phyloP scores from a whole-genome alignment of 2,113 vertebrate genomes.

The Uria aalge region DNA sequence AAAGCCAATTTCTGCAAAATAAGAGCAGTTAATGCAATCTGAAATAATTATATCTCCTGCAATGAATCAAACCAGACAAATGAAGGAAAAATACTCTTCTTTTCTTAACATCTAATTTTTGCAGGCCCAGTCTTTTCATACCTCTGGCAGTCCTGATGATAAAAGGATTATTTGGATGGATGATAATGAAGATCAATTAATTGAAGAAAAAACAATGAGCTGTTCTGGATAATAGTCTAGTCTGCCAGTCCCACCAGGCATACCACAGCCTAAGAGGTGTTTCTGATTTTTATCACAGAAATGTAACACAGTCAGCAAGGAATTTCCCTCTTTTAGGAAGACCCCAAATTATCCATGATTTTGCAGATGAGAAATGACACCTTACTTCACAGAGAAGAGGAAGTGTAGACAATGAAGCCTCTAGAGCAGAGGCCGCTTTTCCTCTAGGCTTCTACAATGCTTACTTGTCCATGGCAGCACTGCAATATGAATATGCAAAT shows the following conservation, averaged over 20 bases:
- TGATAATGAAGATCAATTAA: background rate
- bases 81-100: background rate
- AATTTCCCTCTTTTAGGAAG: background rate
- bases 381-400: background rate
- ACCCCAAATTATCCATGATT: background rate
- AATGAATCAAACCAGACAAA: background rate
- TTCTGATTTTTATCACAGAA: background rate
- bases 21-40: background rate
- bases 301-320: background rate
- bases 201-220: background rate
- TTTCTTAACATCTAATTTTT: background rate
- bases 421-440: background rate
- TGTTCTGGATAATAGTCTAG: background rate
- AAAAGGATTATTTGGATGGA: background rate
- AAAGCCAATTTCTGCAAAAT: background rate
- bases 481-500: background rate
- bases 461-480: background rate
- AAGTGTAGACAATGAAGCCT: background rate
- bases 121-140: background rate
- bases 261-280: background rate
- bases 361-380: background rate
- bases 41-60: background rate
- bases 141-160: background rate
- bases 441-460: background rate
- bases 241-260: background rate